These are phyloP conservation scores for Drosophila tanythrix DNA, from an alignment of 2,888 invertebrate genomes.

Conservation along the genomic window DNA sequence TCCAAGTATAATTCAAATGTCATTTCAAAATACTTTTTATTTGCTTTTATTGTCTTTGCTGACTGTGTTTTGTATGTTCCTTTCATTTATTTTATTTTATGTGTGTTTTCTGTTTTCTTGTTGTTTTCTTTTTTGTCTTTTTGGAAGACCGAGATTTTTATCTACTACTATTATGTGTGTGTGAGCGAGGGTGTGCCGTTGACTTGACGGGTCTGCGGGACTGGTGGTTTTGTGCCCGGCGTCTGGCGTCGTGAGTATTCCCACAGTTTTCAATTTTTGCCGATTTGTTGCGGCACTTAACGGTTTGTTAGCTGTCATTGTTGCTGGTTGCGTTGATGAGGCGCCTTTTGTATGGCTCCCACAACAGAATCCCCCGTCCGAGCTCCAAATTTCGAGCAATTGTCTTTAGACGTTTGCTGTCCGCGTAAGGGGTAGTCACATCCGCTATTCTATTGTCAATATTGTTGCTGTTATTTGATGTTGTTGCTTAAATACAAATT, in stretches of 20 bases:
- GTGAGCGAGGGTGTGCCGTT: slow-evolving; percentile 26
- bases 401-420: slow-evolving; percentile 37
- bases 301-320: slow-evolving; percentile 81
- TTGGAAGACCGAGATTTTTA: slow-evolving; percentile 62
- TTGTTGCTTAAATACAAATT: slow-evolving; percentile 67
- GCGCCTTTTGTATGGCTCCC: slow-evolving; percentile 64
- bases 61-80: slow-evolving; percentile 34
- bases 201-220: slow-evolving; percentile 19
- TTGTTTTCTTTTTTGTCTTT: slow-evolving; percentile 16
- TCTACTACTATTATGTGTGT: slow-evolving; percentile 24
- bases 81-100: slow-evolving; percentile 18
- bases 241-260: slow-evolving; percentile 59
- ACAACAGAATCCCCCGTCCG: slow-evolving; percentile 20
- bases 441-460: slow-evolving; percentile 46
- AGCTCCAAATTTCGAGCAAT: slow-evolving; percentile 47
- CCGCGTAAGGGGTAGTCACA: slow-evolving; percentile 33
- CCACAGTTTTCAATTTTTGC: slow-evolving; percentile 80
- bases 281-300: slow-evolving; percentile 81
- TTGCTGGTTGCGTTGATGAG: slow-evolving; percentile 71
- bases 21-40: slow-evolving; percentile 70
- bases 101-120: slow-evolving; percentile 7
- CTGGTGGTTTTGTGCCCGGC: slow-evolving; percentile 37
- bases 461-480: slow-evolving; percentile 21
- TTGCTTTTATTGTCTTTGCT: slow-evolving; percentile 69
- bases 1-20: slow-evolving; percentile 65